phyloP scores from a whole-genome alignment of 2,888 invertebrate genomes.

The Plebejus anna region DNA sequence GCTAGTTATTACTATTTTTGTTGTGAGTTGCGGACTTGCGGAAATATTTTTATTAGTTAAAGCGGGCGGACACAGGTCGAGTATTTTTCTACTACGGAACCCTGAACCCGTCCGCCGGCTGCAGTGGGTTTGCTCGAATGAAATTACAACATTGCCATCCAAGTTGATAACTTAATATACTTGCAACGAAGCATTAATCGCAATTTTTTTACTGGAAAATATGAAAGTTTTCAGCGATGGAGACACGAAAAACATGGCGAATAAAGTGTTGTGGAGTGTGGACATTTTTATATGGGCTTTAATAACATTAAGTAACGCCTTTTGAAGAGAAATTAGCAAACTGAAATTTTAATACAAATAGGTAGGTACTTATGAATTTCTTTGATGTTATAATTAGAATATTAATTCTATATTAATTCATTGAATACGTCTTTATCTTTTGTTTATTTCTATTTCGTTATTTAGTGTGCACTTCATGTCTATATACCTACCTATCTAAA shows the following conservation, averaged over 20 bases:
- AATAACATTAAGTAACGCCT: not conserved
- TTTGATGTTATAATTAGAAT: too few relatives aligned
- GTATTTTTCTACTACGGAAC: not conserved
- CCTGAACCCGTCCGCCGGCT: not conserved
- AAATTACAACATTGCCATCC: slow-evolving; percentile 25
- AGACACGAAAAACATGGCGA: not conserved
- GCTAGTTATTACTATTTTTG: too few relatives aligned
- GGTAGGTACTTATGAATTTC: too few relatives aligned
- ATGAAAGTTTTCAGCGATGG: slow-evolving; percentile 7
- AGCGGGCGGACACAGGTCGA: not conserved
- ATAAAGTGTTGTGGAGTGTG: not conserved
- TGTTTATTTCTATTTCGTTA: too few relatives aligned
- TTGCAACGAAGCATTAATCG: slow-evolving; percentile 20
- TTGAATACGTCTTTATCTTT: too few relatives aligned
- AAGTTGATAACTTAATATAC: slow-evolving; percentile 25
- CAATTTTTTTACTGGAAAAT: slow-evolving; percentile 25
- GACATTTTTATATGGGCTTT: not conserved
- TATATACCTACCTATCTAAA: too few relatives aligned
- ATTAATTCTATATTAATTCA: too few relatives aligned
- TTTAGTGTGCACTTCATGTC: too few relatives aligned
- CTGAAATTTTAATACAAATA: too few relatives aligned
- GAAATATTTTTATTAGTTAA: too few relatives aligned
- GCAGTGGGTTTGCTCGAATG: slow-evolving; percentile 14
- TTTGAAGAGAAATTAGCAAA: not conserved
- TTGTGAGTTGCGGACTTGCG: too few relatives aligned